Base-by-base conservation (phyloP, 2,797 vertebrate species). In the Pelochelys cantorii region DNA sequence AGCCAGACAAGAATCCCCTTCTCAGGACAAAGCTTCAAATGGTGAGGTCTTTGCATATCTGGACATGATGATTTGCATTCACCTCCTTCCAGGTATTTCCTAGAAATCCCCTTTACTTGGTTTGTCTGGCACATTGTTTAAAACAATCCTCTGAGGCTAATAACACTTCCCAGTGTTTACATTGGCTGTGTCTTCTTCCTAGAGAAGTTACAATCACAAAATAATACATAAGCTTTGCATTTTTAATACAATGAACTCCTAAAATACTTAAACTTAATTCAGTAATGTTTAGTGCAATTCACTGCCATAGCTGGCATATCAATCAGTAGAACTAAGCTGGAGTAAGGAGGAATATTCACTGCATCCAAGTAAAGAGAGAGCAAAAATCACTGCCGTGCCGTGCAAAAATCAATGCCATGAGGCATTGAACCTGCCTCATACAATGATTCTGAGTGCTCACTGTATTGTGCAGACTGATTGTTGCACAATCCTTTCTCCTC, bases 301-400 rank as follows among this genome's bases (percentile, higher is more conserved):
- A 65, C n/a, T 65, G 15, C 62, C 31, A 65, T 18, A 65, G 62
- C 31, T 65, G 62, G 31, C 29, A 17, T 31, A n/a, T n/a, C 31
- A 65, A 14, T 48, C 14, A 78, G 7, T 48, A 52, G 77, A 15
- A 65, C 29, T 62, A 62, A 7, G 5, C 2, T 4, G 27, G 5
- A 25, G 8, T 23, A 23, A 56, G 37, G 3, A 7, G 0, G 0
- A 31, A 10, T 4, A 31, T 2, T 1, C 27, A 29, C 75, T 2
- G 48, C 0, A 0, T 14, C 31, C 17, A 18, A 71, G 68, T 53
- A 0, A 1, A 29, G 23, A 27, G 48, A 23, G 5, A 17, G 52
- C 10, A 2, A 34, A 23, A 27, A 27, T 4, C 48, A 52, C 31
- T 20, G 71, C 6, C 6, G n/a, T 42, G 37, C 42, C 42, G 8